A percentile compares a stretch with the other conserved stretches of the same genome.
phyloP scores from a whole-genome alignment of 2,797 vertebrate species.

The Lemur catta region DNA sequence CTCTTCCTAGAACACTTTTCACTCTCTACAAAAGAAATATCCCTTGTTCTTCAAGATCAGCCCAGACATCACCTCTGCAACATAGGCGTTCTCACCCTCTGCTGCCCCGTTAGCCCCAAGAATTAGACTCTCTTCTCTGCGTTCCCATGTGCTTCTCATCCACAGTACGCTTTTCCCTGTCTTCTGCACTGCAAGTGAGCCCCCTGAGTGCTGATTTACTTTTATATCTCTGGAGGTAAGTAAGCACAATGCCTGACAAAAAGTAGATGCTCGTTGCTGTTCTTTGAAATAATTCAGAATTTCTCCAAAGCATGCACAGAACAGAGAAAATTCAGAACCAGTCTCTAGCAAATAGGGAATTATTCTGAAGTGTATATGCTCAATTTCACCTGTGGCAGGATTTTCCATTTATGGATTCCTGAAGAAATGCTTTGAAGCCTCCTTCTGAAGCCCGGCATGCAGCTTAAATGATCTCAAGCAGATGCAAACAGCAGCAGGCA shows the following conservation, averaged over 20 bases:
- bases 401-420: background rate
- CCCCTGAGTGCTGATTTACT: background rate
- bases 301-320: background rate
- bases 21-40: background rate
- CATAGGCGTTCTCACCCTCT: background rate
- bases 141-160: background rate
- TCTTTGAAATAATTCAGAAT: slow-evolving; percentile 15
- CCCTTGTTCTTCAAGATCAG: background rate
- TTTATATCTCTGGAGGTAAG: background rate
- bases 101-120: background rate
- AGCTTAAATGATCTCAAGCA: background rate
- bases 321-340: slow-evolving; percentile 32
- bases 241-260: background rate
- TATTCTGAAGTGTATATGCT: background rate
- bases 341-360: background rate
- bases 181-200: background rate
- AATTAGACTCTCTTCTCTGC: background rate
- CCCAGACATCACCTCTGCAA: background rate
- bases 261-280: background rate
- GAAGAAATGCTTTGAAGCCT: background rate
- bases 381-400: background rate
- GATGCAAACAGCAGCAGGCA: background rate
- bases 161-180: background rate
- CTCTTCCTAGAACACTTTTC: background rate
- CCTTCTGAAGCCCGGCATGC: background rate